Conservation (phyloP, 2,888 invertebrate species). For the Augiades crinisus region DNA sequence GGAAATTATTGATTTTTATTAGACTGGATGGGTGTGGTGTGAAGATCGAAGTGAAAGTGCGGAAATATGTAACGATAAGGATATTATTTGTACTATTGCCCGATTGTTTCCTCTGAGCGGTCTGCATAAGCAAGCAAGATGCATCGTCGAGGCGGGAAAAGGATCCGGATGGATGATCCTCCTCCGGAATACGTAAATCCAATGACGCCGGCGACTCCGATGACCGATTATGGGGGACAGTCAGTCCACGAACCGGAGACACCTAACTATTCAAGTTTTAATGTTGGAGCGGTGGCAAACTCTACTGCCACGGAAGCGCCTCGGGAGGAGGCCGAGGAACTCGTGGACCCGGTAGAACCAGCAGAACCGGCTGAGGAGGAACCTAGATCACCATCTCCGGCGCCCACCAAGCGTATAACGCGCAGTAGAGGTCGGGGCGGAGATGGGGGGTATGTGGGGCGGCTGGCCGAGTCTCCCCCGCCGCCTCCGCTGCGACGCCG, state of each 20-base stretch:
- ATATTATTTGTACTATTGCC: background rate
- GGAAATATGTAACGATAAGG: background rate
- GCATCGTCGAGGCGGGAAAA: constrained; percentile 92
- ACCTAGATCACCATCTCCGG: constrained; percentile 80
- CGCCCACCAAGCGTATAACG: constrained; percentile 83
- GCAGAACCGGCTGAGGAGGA: constrained; percentile 62
- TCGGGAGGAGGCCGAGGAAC: constrained; percentile 63
- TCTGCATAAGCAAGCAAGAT: constrained; percentile 65
- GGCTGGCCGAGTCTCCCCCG: constrained; percentile 74
- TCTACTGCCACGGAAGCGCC: constrained; percentile 55
- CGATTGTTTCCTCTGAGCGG: background rate
- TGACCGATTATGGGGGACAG: constrained; percentile 79
- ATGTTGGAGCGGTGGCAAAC: constrained; percentile 55
- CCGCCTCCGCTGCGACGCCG: constrained; percentile 67
- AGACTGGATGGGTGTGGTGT: background rate
- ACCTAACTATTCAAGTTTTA: constrained; percentile 69
- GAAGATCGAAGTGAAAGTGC: background rate
- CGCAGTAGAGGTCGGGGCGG: constrained; percentile 82
- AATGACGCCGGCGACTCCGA: constrained; percentile 74
- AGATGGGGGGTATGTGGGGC: constrained; percentile 68
- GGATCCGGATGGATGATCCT: constrained; percentile 96
- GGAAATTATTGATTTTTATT: constrained; percentile 1
- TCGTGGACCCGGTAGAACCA: constrained; percentile 54
- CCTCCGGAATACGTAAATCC: constrained; percentile 93
- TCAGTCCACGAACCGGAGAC: constrained; percentile 77